Percentiles rank a stretch among this genome's conserved stretches.
Evolutionary conservation across 2,888 invertebrate species (phyloP).

Genomic region (Himalopsyche anomala): DNA sequence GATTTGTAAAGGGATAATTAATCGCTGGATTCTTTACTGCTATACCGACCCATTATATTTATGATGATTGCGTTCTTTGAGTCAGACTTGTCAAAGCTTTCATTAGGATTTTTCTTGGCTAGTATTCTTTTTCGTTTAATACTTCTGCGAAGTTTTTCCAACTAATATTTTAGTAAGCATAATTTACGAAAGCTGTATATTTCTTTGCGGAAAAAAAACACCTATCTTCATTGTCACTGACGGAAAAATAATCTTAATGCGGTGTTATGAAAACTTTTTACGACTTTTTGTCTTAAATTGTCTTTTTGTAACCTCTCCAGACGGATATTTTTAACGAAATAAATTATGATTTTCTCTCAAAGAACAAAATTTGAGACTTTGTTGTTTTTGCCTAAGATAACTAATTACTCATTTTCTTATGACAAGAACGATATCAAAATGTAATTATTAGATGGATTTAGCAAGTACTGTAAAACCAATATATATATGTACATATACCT

Average conservation of each 20-base stretch:
- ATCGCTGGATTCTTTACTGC: not conserved
- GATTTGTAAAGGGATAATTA: slow-evolving; percentile 12
- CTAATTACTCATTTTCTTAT: too few species aligned
- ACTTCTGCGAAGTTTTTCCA: not conserved
- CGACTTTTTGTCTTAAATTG: slow-evolving; percentile 7
- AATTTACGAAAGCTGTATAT: not conserved
- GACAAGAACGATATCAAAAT: too few species aligned
- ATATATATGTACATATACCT: too few species aligned
- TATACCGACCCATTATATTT: not conserved
- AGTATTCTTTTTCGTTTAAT: slow-evolving; percentile 15
- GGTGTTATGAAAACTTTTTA: slow-evolving; percentile 22
- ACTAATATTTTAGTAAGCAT: slow-evolving; percentile 12
- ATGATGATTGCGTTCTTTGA: slow-evolving; percentile 27
- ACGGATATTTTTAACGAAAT: not conserved
- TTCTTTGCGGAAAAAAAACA: not conserved
- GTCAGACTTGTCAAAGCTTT: slow-evolving; percentile 12
- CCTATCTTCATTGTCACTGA: slow-evolving; percentile 17
- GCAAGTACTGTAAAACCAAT: too few species aligned
- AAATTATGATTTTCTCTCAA: not conserved
- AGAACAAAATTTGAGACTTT: too few species aligned
- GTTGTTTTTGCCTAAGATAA: too few species aligned
- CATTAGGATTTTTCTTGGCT: not conserved
- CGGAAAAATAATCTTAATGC: slow-evolving; percentile 22
- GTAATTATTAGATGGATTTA: too few species aligned
- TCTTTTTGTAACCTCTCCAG: not conserved